These are phyloP conservation scores for Bovichtus variegatus DNA, from an alignment of 2,797 vertebrate genomes.

Conservation along the genomic window DNA sequence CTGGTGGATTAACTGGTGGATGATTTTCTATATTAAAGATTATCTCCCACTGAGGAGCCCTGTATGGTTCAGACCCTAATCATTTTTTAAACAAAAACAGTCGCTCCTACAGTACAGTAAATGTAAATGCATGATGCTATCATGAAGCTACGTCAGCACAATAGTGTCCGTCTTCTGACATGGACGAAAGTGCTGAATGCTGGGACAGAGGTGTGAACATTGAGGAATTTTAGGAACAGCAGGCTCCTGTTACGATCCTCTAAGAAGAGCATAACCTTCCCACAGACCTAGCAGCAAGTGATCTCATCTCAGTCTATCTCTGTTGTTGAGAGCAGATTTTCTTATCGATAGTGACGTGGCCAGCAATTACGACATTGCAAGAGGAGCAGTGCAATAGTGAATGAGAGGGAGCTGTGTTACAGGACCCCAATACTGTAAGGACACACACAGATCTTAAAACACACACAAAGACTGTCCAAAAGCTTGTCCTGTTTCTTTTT, in stretches of 20 bases:
- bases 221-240: conserved; percentile 50
- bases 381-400: conserved; percentile 11
- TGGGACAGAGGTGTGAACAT: conserved; percentile 38
- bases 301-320: conserved; percentile 52
- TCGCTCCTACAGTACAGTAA: conserved; percentile 2
- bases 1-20: conserved; percentile 29
- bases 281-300: conserved; percentile 46
- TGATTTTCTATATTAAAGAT: conserved; percentile 44
- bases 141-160: conserved; percentile 24
- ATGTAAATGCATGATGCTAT: background rate
- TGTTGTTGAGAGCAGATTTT: conserved; percentile 55
- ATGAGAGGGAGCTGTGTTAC: conserved; percentile 36
- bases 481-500: conserved; percentile 8
- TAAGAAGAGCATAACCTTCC: conserved; percentile 58
- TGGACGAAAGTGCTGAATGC: conserved; percentile 11
- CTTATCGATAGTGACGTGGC: conserved; percentile 46
- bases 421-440: conserved; percentile 9
- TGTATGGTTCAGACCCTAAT: conserved; percentile 28
- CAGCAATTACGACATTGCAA: conserved; percentile 35
- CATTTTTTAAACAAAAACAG: conserved; percentile 30
- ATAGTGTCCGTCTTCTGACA: conserved; percentile 16
- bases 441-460: conserved; percentile 23
- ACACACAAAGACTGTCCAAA: conserved; percentile 28
- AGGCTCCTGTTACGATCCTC: conserved; percentile 44
- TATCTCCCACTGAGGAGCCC: conserved; percentile 17